These are phyloP conservation scores for Pachliopta kotzebuea DNA, from an alignment of 2,888 invertebrate genomes.

Conservation along the genomic window DNA sequence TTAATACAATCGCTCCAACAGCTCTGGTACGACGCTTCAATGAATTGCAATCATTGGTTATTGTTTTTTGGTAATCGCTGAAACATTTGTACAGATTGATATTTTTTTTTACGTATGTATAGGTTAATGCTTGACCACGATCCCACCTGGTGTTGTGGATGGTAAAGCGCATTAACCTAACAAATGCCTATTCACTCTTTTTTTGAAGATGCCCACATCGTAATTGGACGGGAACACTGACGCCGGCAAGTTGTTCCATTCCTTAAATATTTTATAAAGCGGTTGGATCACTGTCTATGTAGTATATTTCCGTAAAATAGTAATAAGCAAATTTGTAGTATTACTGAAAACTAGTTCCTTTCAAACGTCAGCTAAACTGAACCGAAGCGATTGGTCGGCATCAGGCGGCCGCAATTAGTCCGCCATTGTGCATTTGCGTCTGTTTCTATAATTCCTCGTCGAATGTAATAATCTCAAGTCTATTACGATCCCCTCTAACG, in stretches of 20 bases:
- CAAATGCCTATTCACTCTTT: too few relatives aligned
- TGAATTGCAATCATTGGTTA: neutral
- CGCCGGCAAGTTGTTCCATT: too few relatives aligned
- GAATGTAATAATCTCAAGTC: conserved; percentile 49
- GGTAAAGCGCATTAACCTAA: too few relatives aligned
- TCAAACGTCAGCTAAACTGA: conserved; percentile 4
- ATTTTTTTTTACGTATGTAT: too few relatives aligned
- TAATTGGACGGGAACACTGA: too few relatives aligned
- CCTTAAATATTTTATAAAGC: too few relatives aligned
- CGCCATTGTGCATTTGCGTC: conserved; percentile 43
- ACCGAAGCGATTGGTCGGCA: conserved; percentile 27
- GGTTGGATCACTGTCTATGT: neutral
- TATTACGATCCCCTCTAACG: conserved; percentile 47
- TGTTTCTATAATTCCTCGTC: conserved; percentile 40
- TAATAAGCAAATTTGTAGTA: too few relatives aligned
- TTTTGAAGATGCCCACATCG: too few relatives aligned
- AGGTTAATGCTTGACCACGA: too few relatives aligned
- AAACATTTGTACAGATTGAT: neutral
- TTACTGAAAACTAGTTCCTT: neutral
- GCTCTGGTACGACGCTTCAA: conserved; percentile 8
- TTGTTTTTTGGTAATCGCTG: conserved; percentile 1
- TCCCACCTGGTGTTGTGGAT: too few relatives aligned
- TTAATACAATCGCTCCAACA: conserved; percentile 27
- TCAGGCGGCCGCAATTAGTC: conserved; percentile 41
- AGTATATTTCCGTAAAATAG: neutral